Conservation (phyloP, 1,140 invertebrate genomes). For the Aradophagus sp. region DNA sequence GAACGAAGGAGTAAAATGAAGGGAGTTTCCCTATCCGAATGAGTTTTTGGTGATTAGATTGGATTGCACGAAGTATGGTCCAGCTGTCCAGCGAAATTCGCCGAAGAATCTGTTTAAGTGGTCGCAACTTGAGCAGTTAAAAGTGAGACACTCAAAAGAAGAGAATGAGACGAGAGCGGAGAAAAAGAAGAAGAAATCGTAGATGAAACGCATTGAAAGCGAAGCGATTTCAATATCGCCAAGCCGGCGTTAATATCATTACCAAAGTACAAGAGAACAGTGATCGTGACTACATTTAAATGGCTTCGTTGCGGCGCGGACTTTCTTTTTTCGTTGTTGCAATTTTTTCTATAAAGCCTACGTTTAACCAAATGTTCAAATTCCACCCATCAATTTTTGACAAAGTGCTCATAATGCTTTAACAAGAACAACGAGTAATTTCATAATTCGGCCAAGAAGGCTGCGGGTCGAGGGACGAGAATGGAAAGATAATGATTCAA, state of each 20-base stretch:
- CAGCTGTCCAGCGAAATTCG: conserved; percentile 66
- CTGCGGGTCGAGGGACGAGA: conserved; percentile 33
- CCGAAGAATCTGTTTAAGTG: conserved; percentile 66
- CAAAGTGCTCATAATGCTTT: conserved; percentile 72
- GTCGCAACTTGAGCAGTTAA: conserved; percentile 31
- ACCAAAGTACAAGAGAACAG: too few relatives aligned
- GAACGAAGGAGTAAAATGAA: conserved; percentile 45
- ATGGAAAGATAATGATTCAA: conserved; percentile 72
- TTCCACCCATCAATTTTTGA: conserved; percentile 56
- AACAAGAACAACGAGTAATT: conserved; percentile 72
- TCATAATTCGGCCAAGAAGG: conserved; percentile 68
- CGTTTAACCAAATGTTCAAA: conserved; percentile 22
- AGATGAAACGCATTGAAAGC: too few relatives aligned
- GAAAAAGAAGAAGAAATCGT: too few relatives aligned
- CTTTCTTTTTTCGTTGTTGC: too few relatives aligned
- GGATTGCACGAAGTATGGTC: conserved; percentile 60
- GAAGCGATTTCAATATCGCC: too few relatives aligned
- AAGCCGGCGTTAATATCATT: too few relatives aligned
- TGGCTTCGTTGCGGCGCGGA: too few relatives aligned
- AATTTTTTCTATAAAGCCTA: too few relatives aligned
- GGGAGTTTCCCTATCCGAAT: conserved; percentile 63
- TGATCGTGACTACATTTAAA: too few relatives aligned
- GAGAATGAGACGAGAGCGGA: too few relatives aligned
- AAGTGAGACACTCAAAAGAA: background rate
- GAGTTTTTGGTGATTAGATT: conserved; percentile 70